Percentiles rank a stretch among this genome's conserved stretches.
Conservation (phyloP, 2,888 invertebrate genomes). For the Metellina segmentata region DNA sequence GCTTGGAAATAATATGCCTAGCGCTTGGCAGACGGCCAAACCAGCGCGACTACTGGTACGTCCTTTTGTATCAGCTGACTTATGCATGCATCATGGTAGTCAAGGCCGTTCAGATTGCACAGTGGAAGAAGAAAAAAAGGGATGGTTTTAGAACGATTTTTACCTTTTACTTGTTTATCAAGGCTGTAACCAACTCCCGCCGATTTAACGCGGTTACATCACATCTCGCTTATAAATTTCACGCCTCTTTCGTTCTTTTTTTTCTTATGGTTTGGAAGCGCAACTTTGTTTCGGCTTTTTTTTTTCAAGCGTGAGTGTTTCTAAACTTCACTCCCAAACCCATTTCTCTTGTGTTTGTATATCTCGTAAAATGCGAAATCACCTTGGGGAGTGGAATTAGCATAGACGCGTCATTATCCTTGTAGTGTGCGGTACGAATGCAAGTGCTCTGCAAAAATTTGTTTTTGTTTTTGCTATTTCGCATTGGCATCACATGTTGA, state of each 20-base stretch:
- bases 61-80: conserved; percentile 73
- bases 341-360: too few relatives aligned
- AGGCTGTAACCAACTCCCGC: conserved; percentile 54
- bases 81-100: conserved; percentile 67
- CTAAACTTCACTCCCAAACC: too few relatives aligned
- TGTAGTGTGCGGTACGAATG: too few relatives aligned
- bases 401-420: too few relatives aligned
- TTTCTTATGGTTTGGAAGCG: neutral
- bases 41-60: conserved; percentile 70
- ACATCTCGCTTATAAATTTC: conserved; percentile 42
- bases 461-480: too few relatives aligned
- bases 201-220: conserved; percentile 56
- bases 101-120: conserved; percentile 73
- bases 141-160: conserved; percentile 74
- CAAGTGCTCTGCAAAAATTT: too few relatives aligned
- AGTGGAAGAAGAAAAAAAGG: conserved; percentile 3
- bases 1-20: conserved; percentile 29
- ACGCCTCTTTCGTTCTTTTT: conserved; percentile 24
- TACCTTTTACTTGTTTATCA: conserved; percentile 74
- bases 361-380: too few relatives aligned
- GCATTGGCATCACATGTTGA: too few relatives aligned
- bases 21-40: conserved; percentile 56
- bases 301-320: too few relatives aligned
- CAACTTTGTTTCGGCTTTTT: neutral
- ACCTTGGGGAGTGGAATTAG: too few relatives aligned